Percentiles rank a stretch among this genome's conserved stretches.
phyloP scores from a whole-genome alignment of 2,888 invertebrate species.

The Polyommatus icarus region DNA sequence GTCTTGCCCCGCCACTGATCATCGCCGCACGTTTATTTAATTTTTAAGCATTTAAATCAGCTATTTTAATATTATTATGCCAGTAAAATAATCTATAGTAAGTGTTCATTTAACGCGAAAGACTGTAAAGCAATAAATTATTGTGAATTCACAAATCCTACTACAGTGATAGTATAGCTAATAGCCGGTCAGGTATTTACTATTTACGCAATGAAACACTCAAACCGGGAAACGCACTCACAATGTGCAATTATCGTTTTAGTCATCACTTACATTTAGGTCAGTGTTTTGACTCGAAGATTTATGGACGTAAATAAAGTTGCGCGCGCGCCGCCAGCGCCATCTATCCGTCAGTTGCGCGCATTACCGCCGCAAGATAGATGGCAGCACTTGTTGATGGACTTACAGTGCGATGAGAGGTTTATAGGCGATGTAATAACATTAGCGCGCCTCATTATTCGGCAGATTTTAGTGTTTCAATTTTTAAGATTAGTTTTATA shows the following conservation, averaged over 20 bases:
- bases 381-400: slow-evolving; percentile 70
- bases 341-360: slow-evolving; percentile 70
- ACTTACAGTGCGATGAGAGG: slow-evolving; percentile 64
- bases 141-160: not conserved
- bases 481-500: not conserved
- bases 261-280: slow-evolving; percentile 42
- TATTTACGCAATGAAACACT: not conserved
- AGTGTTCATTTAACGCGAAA: no score
- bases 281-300: slow-evolving; percentile 43
- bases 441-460: slow-evolving; percentile 3
- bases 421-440: slow-evolving; percentile 57
- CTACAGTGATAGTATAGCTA: not conserved
- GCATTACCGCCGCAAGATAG: slow-evolving; percentile 70
- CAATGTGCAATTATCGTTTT: slow-evolving; percentile 37
- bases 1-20: no score
- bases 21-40: no score
- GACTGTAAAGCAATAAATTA: no score
- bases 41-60: no score
- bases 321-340: slow-evolving; percentile 58
- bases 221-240: slow-evolving; percentile 6
- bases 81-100: no score
- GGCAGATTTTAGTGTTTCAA: not conserved
- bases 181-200: not conserved
- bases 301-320: slow-evolving; percentile 44
- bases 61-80: no score